phyloP scores from a whole-genome alignment of 35 echinoderm and acorn worm species.

The Amphiura filiformis region DNA sequence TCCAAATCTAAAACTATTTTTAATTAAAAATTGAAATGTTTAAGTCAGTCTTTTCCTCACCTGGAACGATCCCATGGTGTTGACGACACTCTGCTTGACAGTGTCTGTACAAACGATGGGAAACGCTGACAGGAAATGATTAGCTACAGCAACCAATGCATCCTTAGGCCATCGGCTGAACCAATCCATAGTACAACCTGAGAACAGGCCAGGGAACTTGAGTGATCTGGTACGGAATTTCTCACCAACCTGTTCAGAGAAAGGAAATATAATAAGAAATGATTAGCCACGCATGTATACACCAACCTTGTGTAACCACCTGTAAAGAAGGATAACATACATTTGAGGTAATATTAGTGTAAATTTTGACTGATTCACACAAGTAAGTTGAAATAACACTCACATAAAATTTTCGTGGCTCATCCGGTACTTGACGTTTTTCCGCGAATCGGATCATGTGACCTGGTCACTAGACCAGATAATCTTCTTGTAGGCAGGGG shows the following conservation, averaged over 20 bases:
- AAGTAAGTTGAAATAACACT: not conserved
- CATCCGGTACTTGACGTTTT: not conserved
- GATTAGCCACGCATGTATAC: no score
- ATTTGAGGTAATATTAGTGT: no score
- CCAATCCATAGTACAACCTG: slow-evolving; percentile 99
- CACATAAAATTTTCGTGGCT: not conserved
- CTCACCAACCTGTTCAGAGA: slow-evolving; percentile 74
- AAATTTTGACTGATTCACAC: no score
- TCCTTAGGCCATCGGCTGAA: slow-evolving; percentile 99
- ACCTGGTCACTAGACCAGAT: no score
- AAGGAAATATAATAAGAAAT: no score
- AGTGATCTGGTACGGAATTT: slow-evolving; percentile 97
- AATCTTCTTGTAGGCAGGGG: no score
- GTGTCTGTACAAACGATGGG: slow-evolving; percentile 80
- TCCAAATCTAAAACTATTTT: no score
- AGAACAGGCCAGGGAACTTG: slow-evolving; percentile 97
- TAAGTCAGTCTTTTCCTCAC: no score
- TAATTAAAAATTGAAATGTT: no score
- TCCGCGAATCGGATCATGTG: no score
- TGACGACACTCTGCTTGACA: slow-evolving; percentile 91
- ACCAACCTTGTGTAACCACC: no score
- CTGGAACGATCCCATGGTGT: slow-evolving; percentile 94
- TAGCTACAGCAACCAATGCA: slow-evolving; percentile 88
- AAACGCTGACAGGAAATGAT: slow-evolving; percentile 86
- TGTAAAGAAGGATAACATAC: not conserved